phyloP scores from a whole-genome alignment of 2,888 invertebrate species.

The Tetropium fuscum region DNA sequence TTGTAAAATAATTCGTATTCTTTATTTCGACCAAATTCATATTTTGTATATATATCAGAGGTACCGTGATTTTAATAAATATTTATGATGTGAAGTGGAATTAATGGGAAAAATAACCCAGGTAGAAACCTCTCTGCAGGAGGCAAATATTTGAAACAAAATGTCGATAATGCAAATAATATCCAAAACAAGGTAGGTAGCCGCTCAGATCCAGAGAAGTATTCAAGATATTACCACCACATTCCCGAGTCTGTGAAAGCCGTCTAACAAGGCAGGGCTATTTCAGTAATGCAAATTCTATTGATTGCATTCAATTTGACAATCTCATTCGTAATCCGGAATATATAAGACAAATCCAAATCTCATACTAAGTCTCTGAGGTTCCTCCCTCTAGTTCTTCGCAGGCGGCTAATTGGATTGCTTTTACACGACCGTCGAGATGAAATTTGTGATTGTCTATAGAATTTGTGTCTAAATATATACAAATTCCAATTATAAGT shows the following conservation, averaged over 20 bases:
- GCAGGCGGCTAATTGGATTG: slow-evolving; percentile 33
- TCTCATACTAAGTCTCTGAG: slow-evolving; percentile 20
- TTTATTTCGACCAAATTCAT: slow-evolving; percentile 18
- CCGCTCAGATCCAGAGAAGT: background rate
- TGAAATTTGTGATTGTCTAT: slow-evolving; percentile 26
- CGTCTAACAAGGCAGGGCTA: slow-evolving; percentile 18
- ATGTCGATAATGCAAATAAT: slow-evolving; percentile 34
- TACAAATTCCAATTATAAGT: slow-evolving; percentile 12
- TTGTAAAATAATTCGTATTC: slow-evolving; percentile 10
- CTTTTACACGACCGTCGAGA: slow-evolving; percentile 16
- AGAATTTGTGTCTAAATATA: slow-evolving; percentile 20
- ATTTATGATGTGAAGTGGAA: slow-evolving; percentile 18
- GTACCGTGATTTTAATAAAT: slow-evolving; percentile 25
- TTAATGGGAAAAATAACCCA: slow-evolving; percentile 28
- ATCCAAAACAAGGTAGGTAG: slow-evolving; percentile 17
- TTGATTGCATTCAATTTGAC: slow-evolving; percentile 48
- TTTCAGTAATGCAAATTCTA: slow-evolving; percentile 44
- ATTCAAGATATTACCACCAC: slow-evolving; percentile 14
- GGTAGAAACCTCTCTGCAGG: slow-evolving; percentile 19
- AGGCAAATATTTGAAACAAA: slow-evolving; percentile 17
- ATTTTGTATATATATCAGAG: slow-evolving; percentile 13
- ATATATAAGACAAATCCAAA: slow-evolving; percentile 44
- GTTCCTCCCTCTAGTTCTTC: slow-evolving; percentile 17
- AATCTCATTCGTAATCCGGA: slow-evolving; percentile 36
- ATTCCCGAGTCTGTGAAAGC: slow-evolving; percentile 10